Base-by-base conservation (phyloP, 2,888 invertebrate genomes). In the Zeuzera pyrina region DNA sequence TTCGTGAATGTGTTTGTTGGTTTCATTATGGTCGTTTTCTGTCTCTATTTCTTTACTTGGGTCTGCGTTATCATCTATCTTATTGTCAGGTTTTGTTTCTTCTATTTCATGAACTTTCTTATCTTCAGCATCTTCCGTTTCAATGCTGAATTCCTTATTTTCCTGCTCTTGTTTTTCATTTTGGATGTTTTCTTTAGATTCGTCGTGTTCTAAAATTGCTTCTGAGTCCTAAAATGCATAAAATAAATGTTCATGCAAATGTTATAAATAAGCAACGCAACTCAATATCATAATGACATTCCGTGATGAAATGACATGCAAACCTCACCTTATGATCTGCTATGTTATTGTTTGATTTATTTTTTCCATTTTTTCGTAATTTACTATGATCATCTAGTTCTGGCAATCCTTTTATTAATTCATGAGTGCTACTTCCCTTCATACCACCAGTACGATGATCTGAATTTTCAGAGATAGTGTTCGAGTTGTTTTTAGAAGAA, bases 371-470 rank as follows among this genome's bases (percentile, higher is more conserved):
- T 41, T 38, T 40, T 43, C 16, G 42, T 48, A 39, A 47, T 36
- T 47, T 45, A 34, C 21, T 50, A n/a, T n/a, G n/a, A 40, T 79
- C 77, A 46, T 79, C 66, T 59, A 76, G 57, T 36, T 77, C 83
- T 39, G 77, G 79, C 40, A 81, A 70, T 47, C 60, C 59, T 52
- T 69, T 73, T 32, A 81, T 83, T 13, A 73, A 53, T 42, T 81
- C 83, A 41, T 76, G 73, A 36, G 81, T 81, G 46, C 70, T 81
- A 49, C 81, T 81, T 41, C 65, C 58, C 60, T 77, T 83, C 73
- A 83, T 73, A 12, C 43, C 55, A 40, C 57, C 57, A 21, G 53
- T 51, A n/a, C n/a, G n/a, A 34, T 49, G 54, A 43, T 73, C 72
- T 39, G 62, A 60, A 36, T 55, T 69, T 42, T 78, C 77, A 33